Evolutionary conservation across 2,797 vertebrate species (phyloP).

Genomic region (Gadopsis bispinosus): DNA sequence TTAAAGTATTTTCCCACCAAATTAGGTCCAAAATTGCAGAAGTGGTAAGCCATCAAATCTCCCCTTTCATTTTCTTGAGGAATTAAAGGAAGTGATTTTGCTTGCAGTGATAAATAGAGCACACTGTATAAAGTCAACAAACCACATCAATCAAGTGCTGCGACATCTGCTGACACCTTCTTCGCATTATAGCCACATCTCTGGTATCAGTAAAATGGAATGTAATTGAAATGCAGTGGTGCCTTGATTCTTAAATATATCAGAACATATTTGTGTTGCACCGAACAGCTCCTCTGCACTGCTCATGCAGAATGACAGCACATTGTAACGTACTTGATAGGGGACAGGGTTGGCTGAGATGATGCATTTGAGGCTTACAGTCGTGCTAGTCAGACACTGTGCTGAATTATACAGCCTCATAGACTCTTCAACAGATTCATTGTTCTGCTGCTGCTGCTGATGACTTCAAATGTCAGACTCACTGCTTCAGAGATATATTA

Average conservation of each 20-base stretch:
- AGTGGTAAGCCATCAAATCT: background rate
- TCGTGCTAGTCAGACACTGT: slow-evolving; percentile 73
- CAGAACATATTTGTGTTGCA: background rate
- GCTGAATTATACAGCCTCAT: slow-evolving; percentile 53
- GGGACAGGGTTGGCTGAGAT: slow-evolving; percentile 2
- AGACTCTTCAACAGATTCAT: slow-evolving; percentile 50
- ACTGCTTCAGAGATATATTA: slow-evolving; percentile 16
- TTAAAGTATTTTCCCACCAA: slow-evolving; percentile 14
- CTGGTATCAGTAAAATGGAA: background rate
- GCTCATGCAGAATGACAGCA: slow-evolving; percentile 2
- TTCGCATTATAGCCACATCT: background rate
- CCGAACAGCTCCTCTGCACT: background rate
- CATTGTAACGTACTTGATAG: background rate
- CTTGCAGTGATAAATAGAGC: background rate
- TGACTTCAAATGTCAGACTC: slow-evolving; percentile 38
- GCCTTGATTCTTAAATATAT: background rate
- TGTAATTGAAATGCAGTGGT: background rate
- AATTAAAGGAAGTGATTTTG: slow-evolving; percentile 9
- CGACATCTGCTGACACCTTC: background rate
- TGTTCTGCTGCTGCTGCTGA: slow-evolving; percentile 50
- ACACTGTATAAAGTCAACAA: background rate
- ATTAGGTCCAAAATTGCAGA: slow-evolving; percentile 4
- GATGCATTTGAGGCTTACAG: slow-evolving; percentile 37
- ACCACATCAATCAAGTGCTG: background rate
- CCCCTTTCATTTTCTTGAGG: background rate